Evolutionary conservation across 2,113 vertebrate genomes (phyloP), one percentile per base, ranked within the genome.

Genomic region (Oryzias celebensis): DNA sequence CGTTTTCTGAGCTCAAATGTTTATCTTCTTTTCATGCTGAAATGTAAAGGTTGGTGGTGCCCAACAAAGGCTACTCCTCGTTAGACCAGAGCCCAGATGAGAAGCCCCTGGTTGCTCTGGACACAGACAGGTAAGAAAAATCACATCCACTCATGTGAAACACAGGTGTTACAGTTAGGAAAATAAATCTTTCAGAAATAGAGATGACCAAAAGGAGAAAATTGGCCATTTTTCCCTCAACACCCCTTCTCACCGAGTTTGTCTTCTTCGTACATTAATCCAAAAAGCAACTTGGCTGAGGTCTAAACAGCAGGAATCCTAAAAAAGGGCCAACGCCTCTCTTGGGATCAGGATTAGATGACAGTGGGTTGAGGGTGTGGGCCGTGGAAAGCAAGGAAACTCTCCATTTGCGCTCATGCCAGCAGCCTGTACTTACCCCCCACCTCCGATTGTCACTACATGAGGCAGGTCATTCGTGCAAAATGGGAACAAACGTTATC

Each of bases 31-130:
- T 18, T 47, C 31, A 43, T 50, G 14, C 52, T 56, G 16, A 62
- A n/a, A 24, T 59, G n/a, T 56, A 23, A 49, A 99, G 97, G 91
- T 89, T 99, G 83, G 96, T 98, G 24, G 95, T 99, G 84, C 97
- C 97, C 62, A 99, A 98, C 83, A 99, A 98, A 92, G 97, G 96
- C 57, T 99, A 99, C 79, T 98, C 96, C 0, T 98, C 97, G 0
- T 90, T 99, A 90, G 97, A 98, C 80, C 96, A 98, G 93, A 98
- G 95, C 83, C 96, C 97, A 4, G 97, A 99, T 69, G 96, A 99
- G 86, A 98, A 98, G 82, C 97, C 96, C 1, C 89, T 99, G 82
- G 97, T 99, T 71, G 96, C 96, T 18, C 91, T 99, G 90, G 97
- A 99, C 88, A 98, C 97, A 0, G 97, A 99, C 94, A 99, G 97